These are phyloP conservation scores for Sclerurus mexicanus DNA, from an alignment of 2,113 vertebrate species.

Conservation along the genomic window DNA sequence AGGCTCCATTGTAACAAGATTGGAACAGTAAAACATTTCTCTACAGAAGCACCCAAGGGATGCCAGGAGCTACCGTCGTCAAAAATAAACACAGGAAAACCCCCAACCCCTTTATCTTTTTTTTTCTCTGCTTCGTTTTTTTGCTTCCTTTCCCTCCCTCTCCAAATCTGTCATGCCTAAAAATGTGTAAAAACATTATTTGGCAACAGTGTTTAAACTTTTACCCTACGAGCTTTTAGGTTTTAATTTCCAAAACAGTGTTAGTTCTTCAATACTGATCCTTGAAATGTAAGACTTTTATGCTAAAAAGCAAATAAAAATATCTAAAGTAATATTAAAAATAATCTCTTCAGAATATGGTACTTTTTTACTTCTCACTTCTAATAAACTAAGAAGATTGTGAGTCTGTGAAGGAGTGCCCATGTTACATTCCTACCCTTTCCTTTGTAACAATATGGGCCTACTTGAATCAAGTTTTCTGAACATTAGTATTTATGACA, in stretches of 20 bases:
- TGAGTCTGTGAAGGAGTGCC: background rate
- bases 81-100: background rate
- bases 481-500: background rate
- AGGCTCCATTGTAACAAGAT: background rate
- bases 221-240: background rate
- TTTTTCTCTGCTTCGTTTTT: background rate
- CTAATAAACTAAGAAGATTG: background rate
- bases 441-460: background rate
- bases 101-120: background rate
- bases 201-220: background rate
- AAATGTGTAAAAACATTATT: background rate
- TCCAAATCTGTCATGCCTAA: background rate
- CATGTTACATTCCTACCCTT: background rate
- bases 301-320: background rate
- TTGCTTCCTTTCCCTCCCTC: background rate
- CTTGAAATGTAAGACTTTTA: background rate
- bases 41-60: background rate
- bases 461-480: background rate
- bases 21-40: background rate
- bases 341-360: background rate
- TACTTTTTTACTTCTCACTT: background rate
- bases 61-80: rapidly evolving
- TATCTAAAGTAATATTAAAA: background rate
- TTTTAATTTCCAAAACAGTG: background rate
- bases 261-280: background rate